Base-by-base conservation (phyloP, 1,140 invertebrate genomes). In the Drosophila subpulchrella region DNA sequence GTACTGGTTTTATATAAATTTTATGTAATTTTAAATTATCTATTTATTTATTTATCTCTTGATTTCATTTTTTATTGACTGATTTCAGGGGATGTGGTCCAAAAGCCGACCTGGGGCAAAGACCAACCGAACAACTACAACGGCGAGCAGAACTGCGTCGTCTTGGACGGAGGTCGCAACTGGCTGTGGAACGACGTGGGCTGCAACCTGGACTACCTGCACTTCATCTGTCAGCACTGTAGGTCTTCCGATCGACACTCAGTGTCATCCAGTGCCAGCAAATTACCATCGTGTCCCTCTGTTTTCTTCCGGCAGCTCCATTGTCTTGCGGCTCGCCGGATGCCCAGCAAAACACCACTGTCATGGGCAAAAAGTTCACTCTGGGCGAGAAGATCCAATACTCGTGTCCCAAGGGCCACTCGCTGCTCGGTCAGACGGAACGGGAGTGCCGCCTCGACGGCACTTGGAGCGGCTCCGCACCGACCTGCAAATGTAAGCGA, bases 101-200 rank as follows among this genome's bases (percentile, higher is more conserved):
- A 94, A 11, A 95, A 95, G 73, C 97, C 97, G 6, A 94, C 96
- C 1, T 98, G 97, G 97, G 97, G 97, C 38, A 97, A 97, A 89
- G 97, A 98, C 81, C 97, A 98, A 85, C 97, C 97, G 0, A 98
- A 98, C 90, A 98, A 98, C 86, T 98, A 98, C 93, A 98, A 98
- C 83, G 97, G 97, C 0, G 97, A 98, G 85, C 97, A 98, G 92
- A 98, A 98, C 92, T 98, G 97, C 92, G 97, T 97, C 4, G 97
- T 98, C 7, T 93, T 98, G 58, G 97, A 98, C 84, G 97, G 97
- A 4, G 97, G 96, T 0, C 94, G 97, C 56, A 95, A 95, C 44
- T 98, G 97, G 97, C 93, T 96, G 0, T 98, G 97, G 97, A 98
- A 98, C 92, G 97, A 98, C 93, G 97, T 98, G 27, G 97, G 97